Percentiles rank a stretch among this genome's conserved stretches.
phyloP scores from a whole-genome alignment of 2,888 invertebrate species.

The Nudaria mundana region DNA sequence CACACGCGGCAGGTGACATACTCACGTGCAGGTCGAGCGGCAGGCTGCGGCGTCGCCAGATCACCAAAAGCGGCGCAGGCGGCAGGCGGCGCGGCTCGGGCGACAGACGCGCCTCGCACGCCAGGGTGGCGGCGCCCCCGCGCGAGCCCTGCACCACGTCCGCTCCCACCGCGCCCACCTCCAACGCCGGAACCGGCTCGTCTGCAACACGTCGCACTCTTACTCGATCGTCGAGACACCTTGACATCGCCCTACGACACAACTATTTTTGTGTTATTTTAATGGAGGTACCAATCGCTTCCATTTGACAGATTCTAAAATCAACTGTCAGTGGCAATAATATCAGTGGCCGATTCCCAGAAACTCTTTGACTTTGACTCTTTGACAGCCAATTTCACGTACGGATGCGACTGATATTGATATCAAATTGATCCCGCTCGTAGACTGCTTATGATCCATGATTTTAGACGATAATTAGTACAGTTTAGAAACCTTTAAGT shows the following conservation, averaged over 20 bases:
- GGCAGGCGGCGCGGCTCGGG: slow-evolving; percentile 41
- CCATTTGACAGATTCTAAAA: too few species aligned
- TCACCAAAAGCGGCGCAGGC: slow-evolving; percentile 49
- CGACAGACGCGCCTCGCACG: slow-evolving; percentile 57
- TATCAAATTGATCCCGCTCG: too few species aligned
- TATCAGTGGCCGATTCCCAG: too few species aligned
- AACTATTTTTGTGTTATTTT: background rate
- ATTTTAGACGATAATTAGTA: too few species aligned
- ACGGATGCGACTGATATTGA: too few species aligned
- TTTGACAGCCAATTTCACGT: too few species aligned
- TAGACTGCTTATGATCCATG: too few species aligned
- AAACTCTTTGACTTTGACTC: too few species aligned
- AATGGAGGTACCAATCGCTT: too few species aligned
- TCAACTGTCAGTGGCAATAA: too few species aligned
- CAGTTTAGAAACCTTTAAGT: too few species aligned
- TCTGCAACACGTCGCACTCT: slow-evolving; percentile 20
- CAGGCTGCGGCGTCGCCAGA: slow-evolving; percentile 46
- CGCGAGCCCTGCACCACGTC: slow-evolving; percentile 30
- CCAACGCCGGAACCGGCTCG: slow-evolving; percentile 35
- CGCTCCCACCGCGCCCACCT: slow-evolving; percentile 37
- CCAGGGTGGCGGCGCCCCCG: slow-evolving; percentile 50
- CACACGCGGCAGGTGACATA: too few species aligned
- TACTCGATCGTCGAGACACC: background rate
- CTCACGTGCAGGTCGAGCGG: slow-evolving; percentile 40
- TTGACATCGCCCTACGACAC: background rate